Conservation (phyloP, 2,113 vertebrate species). For the Psammodynastes pulverulentus region DNA sequence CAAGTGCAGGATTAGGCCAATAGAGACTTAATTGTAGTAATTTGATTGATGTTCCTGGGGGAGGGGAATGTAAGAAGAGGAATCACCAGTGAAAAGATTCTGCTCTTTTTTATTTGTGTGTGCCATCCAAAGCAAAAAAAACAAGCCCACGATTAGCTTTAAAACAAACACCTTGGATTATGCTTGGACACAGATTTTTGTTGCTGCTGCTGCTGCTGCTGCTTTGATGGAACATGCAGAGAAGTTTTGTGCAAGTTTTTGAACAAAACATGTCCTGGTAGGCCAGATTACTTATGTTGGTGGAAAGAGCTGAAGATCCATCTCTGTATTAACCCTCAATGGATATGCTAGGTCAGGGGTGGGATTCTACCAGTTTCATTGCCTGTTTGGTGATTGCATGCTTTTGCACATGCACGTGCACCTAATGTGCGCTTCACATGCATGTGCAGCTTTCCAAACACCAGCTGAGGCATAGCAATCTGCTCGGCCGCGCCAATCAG, state of each 20-base stretch:
- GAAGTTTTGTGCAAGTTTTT: not conserved
- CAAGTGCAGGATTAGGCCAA: not conserved
- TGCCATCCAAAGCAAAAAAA: not conserved
- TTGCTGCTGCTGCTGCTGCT: too few species aligned
- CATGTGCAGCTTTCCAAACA: too few species aligned
- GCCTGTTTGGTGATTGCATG: too few species aligned
- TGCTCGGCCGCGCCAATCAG: too few species aligned
- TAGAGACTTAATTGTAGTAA: not conserved
- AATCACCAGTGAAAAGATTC: not conserved
- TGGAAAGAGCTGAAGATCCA: constrained; percentile 54
- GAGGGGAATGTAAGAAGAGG: not conserved
- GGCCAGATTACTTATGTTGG: constrained; percentile 25
- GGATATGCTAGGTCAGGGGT: too few species aligned
- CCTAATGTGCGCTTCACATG: too few species aligned
- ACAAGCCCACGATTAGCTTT: not conserved
- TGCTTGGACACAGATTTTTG: not conserved
- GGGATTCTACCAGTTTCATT: too few species aligned
- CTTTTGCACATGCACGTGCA: too few species aligned
- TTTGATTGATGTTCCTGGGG: not conserved
- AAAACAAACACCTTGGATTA: not conserved
- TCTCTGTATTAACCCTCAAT: constrained; percentile 60
- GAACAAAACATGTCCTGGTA: not conserved
- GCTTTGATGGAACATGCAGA: not conserved
- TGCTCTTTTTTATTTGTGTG: not conserved
- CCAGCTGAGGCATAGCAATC: too few species aligned